A percentile compares a stretch with the other conserved stretches of the same genome.
Evolutionary conservation across 2,113 vertebrate species (phyloP).

Genomic region (Sterna hirundo): DNA sequence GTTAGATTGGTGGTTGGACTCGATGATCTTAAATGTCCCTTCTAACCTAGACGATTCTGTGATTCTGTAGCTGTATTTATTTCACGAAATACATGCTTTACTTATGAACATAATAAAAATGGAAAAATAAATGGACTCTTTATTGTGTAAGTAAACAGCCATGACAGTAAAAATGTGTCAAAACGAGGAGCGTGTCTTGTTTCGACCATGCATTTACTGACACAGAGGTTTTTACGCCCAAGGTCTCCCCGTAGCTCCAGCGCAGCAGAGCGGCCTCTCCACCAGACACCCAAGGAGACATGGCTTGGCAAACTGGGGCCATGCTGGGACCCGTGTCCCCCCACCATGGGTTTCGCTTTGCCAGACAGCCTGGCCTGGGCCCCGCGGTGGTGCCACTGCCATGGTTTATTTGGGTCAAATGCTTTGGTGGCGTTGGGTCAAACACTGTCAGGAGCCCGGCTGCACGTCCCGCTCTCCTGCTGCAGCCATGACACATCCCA

Average conservation of each 20-base stretch:
- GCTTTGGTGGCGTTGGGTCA: background rate
- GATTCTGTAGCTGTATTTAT: background rate
- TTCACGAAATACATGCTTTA: background rate
- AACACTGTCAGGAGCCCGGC: rapidly evolving
- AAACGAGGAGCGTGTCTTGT: background rate
- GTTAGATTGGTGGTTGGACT: background rate
- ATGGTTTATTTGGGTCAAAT: background rate
- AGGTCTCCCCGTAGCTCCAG: background rate
- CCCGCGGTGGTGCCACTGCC: rapidly evolving
- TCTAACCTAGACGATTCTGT: background rate
- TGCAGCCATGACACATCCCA: rapidly evolving
- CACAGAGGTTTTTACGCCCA: background rate
- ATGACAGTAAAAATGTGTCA: background rate
- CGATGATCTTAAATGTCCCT: background rate
- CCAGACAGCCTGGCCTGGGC: background rate
- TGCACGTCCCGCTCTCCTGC: rapidly evolving
- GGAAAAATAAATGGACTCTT: background rate
- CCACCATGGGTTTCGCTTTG: too few species aligned
- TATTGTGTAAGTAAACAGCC: background rate
- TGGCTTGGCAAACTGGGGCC: background rate
- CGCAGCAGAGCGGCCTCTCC: background rate
- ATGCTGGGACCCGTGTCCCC: rapidly evolving
- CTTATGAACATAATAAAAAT: background rate
- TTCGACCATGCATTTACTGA: background rate
- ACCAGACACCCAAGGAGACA: rapidly evolving